Conservation (phyloP, 2,113 vertebrate genomes). For the Glaucidium brasilianum region DNA sequence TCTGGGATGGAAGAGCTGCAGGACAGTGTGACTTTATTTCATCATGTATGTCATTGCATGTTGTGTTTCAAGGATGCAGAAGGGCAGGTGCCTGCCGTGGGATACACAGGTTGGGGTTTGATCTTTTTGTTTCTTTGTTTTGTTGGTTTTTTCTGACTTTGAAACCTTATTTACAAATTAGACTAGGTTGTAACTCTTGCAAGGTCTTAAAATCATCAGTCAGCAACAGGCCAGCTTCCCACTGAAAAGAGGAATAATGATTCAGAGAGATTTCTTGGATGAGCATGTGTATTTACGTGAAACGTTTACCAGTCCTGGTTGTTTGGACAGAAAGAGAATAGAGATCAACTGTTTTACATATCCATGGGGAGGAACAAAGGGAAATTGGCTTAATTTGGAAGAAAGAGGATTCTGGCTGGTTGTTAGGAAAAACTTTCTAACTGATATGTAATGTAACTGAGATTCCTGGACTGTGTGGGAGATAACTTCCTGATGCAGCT, state of each 20-base stretch:
- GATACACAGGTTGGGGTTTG: accelerated
- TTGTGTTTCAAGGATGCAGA: neutral
- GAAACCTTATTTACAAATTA: neutral
- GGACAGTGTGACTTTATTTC: neutral
- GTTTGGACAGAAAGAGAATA: neutral
- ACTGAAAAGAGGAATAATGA: neutral
- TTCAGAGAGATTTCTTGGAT: neutral
- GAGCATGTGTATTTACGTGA: neutral
- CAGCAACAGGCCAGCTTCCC: neutral
- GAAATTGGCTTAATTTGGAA: neutral
- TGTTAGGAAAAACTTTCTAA: neutral
- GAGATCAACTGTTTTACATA: neutral
- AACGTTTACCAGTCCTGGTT: neutral
- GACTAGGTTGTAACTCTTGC: neutral
- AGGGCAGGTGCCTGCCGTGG: neutral
- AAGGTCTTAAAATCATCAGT: neutral
- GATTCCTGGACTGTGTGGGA: too few species aligned
- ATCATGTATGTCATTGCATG: neutral
- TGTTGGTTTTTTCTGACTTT: neutral
- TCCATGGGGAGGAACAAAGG: neutral
- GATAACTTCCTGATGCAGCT: too few species aligned
- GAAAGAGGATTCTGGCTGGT: neutral
- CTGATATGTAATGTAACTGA: too few species aligned
- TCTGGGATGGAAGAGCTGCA: neutral
- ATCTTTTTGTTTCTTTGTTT: neutral